phyloP scores from a whole-genome alignment of 2,797 vertebrate genomes.

The Alcedo quadribrachys region DNA sequence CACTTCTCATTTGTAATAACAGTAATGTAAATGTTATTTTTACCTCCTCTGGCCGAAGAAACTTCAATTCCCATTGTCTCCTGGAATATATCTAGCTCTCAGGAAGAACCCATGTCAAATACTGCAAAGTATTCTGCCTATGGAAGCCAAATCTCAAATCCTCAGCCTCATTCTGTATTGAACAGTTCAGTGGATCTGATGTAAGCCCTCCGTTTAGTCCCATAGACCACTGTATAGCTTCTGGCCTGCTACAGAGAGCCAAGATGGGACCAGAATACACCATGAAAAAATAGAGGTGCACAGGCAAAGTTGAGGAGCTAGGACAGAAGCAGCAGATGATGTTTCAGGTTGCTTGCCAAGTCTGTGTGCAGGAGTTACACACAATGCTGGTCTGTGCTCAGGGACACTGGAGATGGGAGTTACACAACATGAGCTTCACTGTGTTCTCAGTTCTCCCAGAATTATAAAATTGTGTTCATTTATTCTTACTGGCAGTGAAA shows the following conservation, averaged over 20 bases:
- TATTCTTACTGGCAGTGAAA: not conserved
- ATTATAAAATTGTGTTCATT: not conserved
- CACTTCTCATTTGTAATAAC: slow-evolving; percentile 26
- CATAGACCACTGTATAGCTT: not conserved
- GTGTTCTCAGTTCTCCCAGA: not conserved
- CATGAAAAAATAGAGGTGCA: not conserved
- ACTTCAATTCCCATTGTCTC: slow-evolving; percentile 29
- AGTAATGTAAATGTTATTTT: slow-evolving; percentile 50
- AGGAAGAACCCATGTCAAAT: slow-evolving; percentile 23
- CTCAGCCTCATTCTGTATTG: not conserved
- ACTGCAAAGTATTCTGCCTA: not conserved
- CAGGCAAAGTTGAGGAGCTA: not conserved
- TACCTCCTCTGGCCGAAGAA: slow-evolving; percentile 25
- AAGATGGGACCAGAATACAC: not conserved
- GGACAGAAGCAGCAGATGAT: slow-evolving; percentile 17
- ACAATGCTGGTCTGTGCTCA: slow-evolving; percentile 45
- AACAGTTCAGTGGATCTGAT: not conserved
- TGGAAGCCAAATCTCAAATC: slow-evolving; percentile 29
- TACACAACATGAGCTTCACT: slow-evolving; percentile 25
- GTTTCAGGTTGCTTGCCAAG: slow-evolving; percentile 23
- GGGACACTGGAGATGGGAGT: slow-evolving; percentile 29
- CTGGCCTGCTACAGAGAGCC: not conserved
- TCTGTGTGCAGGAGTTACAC: not conserved
- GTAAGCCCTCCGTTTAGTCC: not conserved
- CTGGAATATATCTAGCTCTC: not conserved